Evolutionary conservation across 2,888 invertebrate genomes (phyloP).

Genomic region (Lasioglossum vierecki): DNA sequence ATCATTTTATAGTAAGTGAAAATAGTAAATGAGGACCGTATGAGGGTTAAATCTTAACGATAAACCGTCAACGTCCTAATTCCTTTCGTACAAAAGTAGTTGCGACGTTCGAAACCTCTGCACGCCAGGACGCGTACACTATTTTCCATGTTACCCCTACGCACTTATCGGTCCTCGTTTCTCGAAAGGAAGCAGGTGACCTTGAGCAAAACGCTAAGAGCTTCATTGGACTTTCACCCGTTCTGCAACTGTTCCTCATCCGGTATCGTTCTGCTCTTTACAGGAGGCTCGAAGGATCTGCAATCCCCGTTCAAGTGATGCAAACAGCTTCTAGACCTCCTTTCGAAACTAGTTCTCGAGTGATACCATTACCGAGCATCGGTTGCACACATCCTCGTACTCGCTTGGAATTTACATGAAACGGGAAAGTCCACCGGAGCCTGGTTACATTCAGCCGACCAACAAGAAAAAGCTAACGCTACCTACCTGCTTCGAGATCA

Average conservation of each 20-base stretch:
- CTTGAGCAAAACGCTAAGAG: conserved; percentile 55
- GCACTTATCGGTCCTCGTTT: conserved; percentile 40
- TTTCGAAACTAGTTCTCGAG: conserved; percentile 41
- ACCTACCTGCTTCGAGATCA: background rate
- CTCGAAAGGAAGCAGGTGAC: conserved; percentile 53
- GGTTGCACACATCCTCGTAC: conserved; percentile 4
- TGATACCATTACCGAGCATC: conserved; percentile 10
- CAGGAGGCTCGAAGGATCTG: conserved; percentile 44
- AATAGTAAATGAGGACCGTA: no score
- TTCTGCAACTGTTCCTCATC: conserved; percentile 55
- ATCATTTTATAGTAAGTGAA: no score
- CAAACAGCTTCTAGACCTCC: conserved; percentile 45
- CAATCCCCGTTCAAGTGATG: conserved; percentile 11
- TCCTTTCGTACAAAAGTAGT: background rate
- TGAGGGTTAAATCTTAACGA: no score
- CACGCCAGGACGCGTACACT: background rate
- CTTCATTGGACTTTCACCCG: conserved; percentile 63
- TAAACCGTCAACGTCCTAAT: no score
- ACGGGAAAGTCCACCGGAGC: background rate
- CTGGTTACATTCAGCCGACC: background rate
- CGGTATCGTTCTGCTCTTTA: conserved; percentile 43
- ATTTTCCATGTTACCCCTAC: background rate
- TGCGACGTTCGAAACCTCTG: background rate
- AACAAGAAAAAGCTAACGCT: background rate
- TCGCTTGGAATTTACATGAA: background rate